phyloP scores from a whole-genome alignment of 2,797 vertebrate species.

The Ataeniobius toweri region DNA sequence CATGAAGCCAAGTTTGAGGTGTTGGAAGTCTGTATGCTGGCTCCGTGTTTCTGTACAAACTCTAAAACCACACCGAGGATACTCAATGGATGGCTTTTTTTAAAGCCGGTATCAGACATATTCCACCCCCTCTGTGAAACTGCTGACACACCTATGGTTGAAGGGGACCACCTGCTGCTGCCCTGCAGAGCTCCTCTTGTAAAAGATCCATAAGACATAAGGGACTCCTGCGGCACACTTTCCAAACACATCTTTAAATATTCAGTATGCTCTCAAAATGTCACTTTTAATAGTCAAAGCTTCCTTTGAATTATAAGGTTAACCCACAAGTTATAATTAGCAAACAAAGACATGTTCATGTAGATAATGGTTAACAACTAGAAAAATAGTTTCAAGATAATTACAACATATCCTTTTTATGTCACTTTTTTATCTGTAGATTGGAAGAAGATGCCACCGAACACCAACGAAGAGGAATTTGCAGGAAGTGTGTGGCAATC shows the following conservation, averaged over 20 bases:
- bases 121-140: not conserved
- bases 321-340: conserved; percentile 16
- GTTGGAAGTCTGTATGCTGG: conserved; percentile 65
- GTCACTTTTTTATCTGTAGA: not conserved
- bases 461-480: no score
- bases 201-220: conserved; percentile 37
- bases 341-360: not conserved
- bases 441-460: no score
- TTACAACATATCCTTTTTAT: not conserved
- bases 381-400: not conserved
- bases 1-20: conserved; percentile 64
- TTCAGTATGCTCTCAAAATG: conserved; percentile 49
- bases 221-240: conserved; percentile 19
- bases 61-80: conserved; percentile 18
- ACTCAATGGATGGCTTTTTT: conserved; percentile 49
- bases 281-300: conserved; percentile 25
- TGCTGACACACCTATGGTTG: conserved; percentile 35
- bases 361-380: conserved; percentile 9
- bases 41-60: conserved; percentile 54
- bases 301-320: conserved; percentile 12
- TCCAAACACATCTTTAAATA: conserved; percentile 39
- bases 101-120: conserved; percentile 25
- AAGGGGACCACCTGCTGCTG: conserved; percentile 61
- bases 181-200: conserved; percentile 29
- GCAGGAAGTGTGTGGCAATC: no score